These are phyloP conservation scores for Phoebastria nigripes DNA, from an alignment of 2,797 vertebrate genomes.

Conservation along the genomic window DNA sequence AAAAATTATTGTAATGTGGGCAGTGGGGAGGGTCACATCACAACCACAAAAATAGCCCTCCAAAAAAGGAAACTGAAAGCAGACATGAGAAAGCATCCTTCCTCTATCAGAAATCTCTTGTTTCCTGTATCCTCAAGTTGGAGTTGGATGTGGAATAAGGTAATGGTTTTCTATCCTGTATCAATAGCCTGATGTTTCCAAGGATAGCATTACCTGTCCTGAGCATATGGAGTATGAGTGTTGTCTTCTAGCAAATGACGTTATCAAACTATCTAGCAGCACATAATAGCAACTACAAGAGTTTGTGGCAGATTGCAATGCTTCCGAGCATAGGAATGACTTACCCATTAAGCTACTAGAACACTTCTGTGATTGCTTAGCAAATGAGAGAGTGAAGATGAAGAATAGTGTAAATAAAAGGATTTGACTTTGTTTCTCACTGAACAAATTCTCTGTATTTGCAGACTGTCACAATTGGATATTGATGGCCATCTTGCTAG, in stretches of 20 bases:
- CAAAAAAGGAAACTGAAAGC: not conserved
- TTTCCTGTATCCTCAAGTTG: not conserved
- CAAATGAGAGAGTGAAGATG: not conserved
- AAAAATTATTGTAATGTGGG: not conserved
- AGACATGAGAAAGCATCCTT: not conserved
- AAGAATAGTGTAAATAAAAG: accelerated
- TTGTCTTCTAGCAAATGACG: not conserved
- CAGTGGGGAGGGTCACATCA: not conserved
- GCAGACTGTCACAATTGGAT: constrained; percentile 85
- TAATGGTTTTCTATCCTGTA: not conserved
- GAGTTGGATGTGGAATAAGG: not conserved
- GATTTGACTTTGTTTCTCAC: not conserved
- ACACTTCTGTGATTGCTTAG: not conserved
- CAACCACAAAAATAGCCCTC: not conserved
- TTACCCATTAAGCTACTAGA: not conserved
- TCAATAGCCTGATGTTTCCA: not conserved
- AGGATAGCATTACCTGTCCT: not conserved
- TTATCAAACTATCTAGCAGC: not conserved
- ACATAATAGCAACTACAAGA: not conserved
- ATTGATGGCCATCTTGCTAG: constrained; percentile 87
- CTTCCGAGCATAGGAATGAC: not conserved
- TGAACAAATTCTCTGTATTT: not conserved
- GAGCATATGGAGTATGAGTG: accelerated
- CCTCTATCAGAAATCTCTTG: not conserved
- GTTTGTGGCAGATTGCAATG: accelerated